A percentile compares a stretch with the other conserved stretches of the same genome.
Evolutionary conservation across 2,113 vertebrate genomes (phyloP).

Genomic region (Melospiza georgiana): DNA sequence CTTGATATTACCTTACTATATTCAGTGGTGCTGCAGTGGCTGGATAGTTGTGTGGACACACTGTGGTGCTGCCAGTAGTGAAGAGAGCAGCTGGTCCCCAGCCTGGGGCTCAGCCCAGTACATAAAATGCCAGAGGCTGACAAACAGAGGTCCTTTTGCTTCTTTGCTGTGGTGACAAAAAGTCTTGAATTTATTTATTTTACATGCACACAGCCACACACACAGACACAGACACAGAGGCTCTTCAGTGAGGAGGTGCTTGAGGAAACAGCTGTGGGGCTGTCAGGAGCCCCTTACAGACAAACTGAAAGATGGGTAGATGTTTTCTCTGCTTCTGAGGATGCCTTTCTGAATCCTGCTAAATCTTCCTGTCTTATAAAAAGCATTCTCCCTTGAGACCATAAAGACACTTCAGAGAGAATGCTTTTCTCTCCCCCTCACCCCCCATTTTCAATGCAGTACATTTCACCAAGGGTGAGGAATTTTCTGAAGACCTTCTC

Average conservation of each 20-base stretch:
- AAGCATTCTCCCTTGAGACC: slow-evolving; percentile 8
- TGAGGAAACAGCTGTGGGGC: not conserved
- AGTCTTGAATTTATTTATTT: not conserved
- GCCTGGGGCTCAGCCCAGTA: fast-evolving
- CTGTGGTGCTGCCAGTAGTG: not conserved
- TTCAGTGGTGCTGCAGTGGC: not conserved
- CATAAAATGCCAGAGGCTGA: not conserved
- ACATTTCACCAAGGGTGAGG: slow-evolving; percentile 1
- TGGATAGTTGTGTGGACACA: not conserved
- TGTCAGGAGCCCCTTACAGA: not conserved
- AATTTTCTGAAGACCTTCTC: slow-evolving; percentile 14
- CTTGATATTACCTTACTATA: not conserved
- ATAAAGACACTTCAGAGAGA: slow-evolving; percentile 5
- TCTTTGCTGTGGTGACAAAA: not conserved
- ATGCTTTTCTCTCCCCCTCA: not conserved
- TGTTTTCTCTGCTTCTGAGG: not conserved
- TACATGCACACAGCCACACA: not conserved
- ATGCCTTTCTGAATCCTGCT: not conserved
- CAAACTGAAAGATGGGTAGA: not conserved
- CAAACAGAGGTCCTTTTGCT: not conserved
- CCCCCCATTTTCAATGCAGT: not conserved
- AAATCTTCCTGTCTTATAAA: slow-evolving; percentile 17
- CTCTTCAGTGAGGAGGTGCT: not conserved
- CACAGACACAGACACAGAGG: too few species aligned
- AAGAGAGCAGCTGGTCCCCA: not conserved